phyloP scores from a whole-genome alignment of 2,797 vertebrate species.

The Anguilla megastoma region DNA sequence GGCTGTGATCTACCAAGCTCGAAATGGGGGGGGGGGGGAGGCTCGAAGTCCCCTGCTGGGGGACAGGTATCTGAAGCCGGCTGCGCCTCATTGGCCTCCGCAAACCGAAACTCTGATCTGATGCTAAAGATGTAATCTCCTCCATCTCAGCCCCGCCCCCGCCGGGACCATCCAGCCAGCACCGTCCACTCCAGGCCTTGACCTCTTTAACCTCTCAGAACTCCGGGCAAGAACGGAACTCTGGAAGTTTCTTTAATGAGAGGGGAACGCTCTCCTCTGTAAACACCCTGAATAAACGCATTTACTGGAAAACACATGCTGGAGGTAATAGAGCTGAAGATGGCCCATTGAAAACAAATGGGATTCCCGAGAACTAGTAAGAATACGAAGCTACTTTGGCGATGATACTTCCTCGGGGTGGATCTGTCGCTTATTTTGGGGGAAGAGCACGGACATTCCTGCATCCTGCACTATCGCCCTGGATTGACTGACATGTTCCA shows the following conservation, averaged over 20 bases:
- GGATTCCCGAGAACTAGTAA: neutral
- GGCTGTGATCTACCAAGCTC: constrained; percentile 16
- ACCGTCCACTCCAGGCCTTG: constrained; percentile 70
- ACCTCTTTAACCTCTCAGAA: constrained; percentile 66
- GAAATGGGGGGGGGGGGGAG: constrained; percentile 48
- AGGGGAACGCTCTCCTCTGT: constrained; percentile 58
- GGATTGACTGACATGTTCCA: constrained; percentile 47
- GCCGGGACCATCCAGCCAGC: constrained; percentile 65
- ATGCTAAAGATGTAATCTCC: constrained; percentile 41
- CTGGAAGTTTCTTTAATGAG: constrained; percentile 42
- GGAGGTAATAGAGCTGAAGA: constrained; percentile 57
- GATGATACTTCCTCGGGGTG: constrained; percentile 25
- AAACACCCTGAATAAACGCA: constrained; percentile 69
- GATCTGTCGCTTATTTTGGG: constrained; percentile 3
- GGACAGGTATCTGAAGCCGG: constrained; percentile 25
- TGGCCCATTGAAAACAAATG: constrained; percentile 37
- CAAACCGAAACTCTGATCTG: constrained; percentile 32
- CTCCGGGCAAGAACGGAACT: constrained; percentile 39
- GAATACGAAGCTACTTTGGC: neutral
- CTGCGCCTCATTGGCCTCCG: constrained; percentile 37
- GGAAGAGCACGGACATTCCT: constrained; percentile 43
- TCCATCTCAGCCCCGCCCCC: constrained; percentile 44
- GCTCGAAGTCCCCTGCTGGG: constrained; percentile 10
- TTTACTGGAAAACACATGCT: constrained; percentile 19
- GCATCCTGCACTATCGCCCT: constrained; percentile 37